phyloP scores from a whole-genome alignment of 2,113 vertebrate species.

The Chascanopsetta lugubris region DNA sequence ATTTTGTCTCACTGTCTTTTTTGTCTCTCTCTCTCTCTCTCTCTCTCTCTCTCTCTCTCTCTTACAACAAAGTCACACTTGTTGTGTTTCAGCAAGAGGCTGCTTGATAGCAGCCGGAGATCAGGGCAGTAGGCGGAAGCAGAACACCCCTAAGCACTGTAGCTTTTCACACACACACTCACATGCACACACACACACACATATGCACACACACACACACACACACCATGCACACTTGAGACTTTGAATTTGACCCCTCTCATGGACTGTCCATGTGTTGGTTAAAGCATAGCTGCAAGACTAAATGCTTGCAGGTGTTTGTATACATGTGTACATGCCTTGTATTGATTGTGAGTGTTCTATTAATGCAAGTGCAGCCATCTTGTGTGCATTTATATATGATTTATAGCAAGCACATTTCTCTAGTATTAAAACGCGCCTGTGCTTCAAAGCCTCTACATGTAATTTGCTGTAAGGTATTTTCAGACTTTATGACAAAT shows the following conservation, averaged over 20 bases:
- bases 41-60: constrained; percentile 21
- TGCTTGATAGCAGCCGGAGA: constrained; percentile 39
- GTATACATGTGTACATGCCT: not conserved
- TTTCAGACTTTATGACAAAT: not conserved
- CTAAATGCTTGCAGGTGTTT: not conserved
- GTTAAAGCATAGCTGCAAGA: constrained; percentile 5
- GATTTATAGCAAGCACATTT: no score
- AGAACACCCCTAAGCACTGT: constrained; percentile 34
- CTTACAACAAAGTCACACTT: constrained; percentile 13
- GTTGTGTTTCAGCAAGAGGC: constrained; percentile 27
- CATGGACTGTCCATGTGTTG: constrained; percentile 15
- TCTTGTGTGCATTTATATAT: no score
- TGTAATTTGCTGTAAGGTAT: no score
- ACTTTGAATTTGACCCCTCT: constrained; percentile 25
- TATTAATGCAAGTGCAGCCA: no score
- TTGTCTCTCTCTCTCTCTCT: constrained; percentile 20
- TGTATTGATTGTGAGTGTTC: no score
- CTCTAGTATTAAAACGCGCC: no score
- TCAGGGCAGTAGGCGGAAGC: constrained; percentile 39
- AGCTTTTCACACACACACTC: constrained; percentile 26
- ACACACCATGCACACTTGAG: not conserved
- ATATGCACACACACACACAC: constrained; percentile 11
- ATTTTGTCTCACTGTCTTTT: constrained; percentile 23
- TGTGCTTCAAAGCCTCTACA: no score
- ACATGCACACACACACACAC: no score